Evolutionary conservation across 2,797 vertebrate species (phyloP).

Genomic region (Argya squamiceps): DNA sequence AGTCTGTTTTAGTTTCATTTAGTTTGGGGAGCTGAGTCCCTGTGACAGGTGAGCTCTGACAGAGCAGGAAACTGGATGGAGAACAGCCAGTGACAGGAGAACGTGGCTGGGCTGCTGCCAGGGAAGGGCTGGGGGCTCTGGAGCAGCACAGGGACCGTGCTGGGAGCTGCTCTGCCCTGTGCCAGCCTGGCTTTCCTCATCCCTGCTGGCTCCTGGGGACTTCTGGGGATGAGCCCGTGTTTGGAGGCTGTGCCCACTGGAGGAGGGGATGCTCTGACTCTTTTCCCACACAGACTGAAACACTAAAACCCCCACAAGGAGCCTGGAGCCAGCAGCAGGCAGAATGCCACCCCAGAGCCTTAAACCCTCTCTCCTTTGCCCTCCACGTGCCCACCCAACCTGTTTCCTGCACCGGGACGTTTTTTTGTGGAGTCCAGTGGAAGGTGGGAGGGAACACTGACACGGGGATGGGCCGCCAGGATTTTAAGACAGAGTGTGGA

Average conservation of each 20-base stretch:
- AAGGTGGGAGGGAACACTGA: neutral
- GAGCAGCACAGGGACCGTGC: neutral
- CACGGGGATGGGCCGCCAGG: neutral
- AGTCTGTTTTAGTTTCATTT: neutral
- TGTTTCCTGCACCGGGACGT: rapidly evolving
- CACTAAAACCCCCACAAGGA: rapidly evolving
- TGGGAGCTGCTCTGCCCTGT: neutral
- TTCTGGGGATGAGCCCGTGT: neutral
- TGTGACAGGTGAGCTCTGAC: neutral
- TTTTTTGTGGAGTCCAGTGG: neutral
- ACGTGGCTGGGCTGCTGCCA: neutral
- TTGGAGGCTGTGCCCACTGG: neutral
- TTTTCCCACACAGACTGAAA: neutral
- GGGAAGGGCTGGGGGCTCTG: neutral
- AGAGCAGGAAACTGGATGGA: neutral
- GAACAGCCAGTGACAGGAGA: neutral
- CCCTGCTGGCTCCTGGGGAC: neutral
- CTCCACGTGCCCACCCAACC: neutral
- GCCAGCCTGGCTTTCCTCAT: neutral
- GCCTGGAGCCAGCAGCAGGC: rapidly evolving
- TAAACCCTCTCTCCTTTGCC: neutral
- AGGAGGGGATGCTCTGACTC: neutral
- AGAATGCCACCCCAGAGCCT: neutral
- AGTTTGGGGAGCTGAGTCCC: neutral
- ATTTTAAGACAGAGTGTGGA: constrained; percentile 63